Conservation (phyloP, 1,140 invertebrate genomes). For the Leptoteleia sp. region DNA sequence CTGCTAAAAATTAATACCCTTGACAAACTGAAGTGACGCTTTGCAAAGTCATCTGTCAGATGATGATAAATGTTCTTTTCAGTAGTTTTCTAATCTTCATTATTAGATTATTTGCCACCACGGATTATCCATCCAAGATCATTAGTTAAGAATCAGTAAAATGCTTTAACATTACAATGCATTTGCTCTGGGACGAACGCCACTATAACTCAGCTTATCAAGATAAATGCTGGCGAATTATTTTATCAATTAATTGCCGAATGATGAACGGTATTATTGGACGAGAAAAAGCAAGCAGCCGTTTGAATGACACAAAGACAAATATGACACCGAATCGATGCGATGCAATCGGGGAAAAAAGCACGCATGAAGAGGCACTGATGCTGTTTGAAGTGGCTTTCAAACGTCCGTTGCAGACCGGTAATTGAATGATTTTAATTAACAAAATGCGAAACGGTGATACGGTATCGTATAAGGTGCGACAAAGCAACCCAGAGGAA, state of each 20-base stretch:
- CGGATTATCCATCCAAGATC: background rate
- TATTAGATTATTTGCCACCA: constrained; percentile 13
- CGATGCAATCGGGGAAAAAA: constrained; percentile 15
- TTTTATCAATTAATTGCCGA: constrained; percentile 6
- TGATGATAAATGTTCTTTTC: constrained; percentile 16
- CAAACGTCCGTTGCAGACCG: constrained; percentile 18
- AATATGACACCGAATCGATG: constrained; percentile 15
- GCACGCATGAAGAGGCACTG: constrained; percentile 11
- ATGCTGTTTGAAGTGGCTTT: constrained; percentile 8
- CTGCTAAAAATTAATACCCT: constrained; percentile 4
- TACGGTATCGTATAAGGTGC: constrained; percentile 5
- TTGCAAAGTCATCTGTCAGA: constrained; percentile 16
- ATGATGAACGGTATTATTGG: constrained; percentile 3
- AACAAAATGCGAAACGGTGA: constrained; percentile 14
- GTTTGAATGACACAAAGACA: constrained; percentile 18
- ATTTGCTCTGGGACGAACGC: background rate
- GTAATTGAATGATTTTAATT: constrained; percentile 36
- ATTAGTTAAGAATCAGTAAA: constrained; percentile 10
- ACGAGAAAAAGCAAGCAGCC: background rate
- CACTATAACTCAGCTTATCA: constrained; percentile 1
- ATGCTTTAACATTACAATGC: background rate
- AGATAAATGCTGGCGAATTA: constrained; percentile 6
- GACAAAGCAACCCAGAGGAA: constrained; percentile 6
- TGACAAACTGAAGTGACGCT: background rate
- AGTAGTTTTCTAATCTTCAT: constrained; percentile 12